phyloP scores from a whole-genome alignment of 2,888 invertebrate species.

The Eilema caniola region DNA sequence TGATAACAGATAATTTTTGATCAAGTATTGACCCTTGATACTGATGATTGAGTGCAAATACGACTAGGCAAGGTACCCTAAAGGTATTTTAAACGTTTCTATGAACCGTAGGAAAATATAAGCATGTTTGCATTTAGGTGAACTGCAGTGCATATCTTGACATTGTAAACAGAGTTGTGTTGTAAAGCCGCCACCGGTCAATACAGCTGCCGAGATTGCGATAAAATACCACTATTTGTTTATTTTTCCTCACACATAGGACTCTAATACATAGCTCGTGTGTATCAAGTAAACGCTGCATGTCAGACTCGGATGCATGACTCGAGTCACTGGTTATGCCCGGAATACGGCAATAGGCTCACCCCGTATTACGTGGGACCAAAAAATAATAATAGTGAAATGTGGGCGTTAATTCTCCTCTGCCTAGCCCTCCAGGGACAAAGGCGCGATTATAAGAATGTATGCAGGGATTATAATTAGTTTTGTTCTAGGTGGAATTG shows the following conservation, averaged over 20 bases:
- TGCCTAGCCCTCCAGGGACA: too few species aligned
- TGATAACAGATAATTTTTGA: conserved; percentile 20
- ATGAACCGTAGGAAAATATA: not conserved
- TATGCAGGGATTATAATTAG: too few species aligned
- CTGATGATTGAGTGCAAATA: not conserved
- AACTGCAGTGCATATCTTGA: conserved; percentile 35
- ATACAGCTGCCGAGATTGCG: conserved; percentile 55
- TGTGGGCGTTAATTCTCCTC: too few species aligned
- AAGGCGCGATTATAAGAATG: too few species aligned
- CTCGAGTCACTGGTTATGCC: too few species aligned
- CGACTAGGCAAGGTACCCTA: not conserved
- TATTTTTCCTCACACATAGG: conserved; percentile 20
- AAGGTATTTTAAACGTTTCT: not conserved
- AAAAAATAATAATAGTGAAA: too few species aligned
- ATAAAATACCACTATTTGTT: conserved; percentile 54
- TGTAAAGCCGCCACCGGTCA: conserved; percentile 25
- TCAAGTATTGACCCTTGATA: conserved; percentile 5
- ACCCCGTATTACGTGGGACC: too few species aligned
- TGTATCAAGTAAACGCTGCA: not conserved
- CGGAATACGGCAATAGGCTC: too few species aligned
- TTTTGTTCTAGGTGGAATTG: too few species aligned
- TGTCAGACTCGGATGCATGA: too few species aligned
- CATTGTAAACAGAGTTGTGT: conserved; percentile 56
- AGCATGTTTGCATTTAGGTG: not conserved
- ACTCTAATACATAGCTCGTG: not conserved